A percentile compares a stretch with the other conserved stretches of the same genome.
Evolutionary conservation across 2,797 vertebrate species (phyloP).

Genomic region (Esox masquinongy): DNA sequence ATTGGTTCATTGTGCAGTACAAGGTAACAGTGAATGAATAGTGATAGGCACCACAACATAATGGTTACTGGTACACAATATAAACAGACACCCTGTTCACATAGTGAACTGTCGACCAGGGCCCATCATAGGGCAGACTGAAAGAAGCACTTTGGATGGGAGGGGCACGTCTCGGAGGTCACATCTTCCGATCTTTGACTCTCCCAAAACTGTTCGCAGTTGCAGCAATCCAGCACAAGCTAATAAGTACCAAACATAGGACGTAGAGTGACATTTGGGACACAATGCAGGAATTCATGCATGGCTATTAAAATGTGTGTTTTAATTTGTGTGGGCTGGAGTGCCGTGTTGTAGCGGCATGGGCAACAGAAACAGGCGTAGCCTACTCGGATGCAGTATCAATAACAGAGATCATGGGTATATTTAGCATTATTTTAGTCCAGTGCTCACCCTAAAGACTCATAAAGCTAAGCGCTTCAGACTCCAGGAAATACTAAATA

Average conservation of each 20-base stretch:
- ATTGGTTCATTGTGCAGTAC: background rate
- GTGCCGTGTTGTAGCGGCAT: too few relatives aligned
- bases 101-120: background rate
- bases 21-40: background rate
- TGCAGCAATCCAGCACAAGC: too few relatives aligned
- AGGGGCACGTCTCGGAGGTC: too few relatives aligned
- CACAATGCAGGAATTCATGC: background rate
- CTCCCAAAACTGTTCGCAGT: too few relatives aligned
- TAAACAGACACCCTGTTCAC: background rate
- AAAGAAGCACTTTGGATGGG: too few relatives aligned
- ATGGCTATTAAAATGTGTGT: constrained; percentile 1
- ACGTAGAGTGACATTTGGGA: background rate
- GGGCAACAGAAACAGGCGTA: too few relatives aligned
- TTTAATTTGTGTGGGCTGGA: background rate
- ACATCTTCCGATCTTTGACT: too few relatives aligned
- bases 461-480: constrained; percentile 15
- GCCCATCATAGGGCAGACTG: background rate
- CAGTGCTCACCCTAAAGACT: constrained; percentile 16
- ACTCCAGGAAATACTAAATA: constrained; percentile 29
- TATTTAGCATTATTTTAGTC: background rate
- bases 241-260: background rate
- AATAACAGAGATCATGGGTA: constrained; percentile 1
- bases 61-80: background rate
- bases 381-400: background rate
- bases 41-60: background rate